Evolutionary conservation across 2,113 vertebrate species (phyloP).

Genomic region (Peucedramus taeniatus): DNA sequence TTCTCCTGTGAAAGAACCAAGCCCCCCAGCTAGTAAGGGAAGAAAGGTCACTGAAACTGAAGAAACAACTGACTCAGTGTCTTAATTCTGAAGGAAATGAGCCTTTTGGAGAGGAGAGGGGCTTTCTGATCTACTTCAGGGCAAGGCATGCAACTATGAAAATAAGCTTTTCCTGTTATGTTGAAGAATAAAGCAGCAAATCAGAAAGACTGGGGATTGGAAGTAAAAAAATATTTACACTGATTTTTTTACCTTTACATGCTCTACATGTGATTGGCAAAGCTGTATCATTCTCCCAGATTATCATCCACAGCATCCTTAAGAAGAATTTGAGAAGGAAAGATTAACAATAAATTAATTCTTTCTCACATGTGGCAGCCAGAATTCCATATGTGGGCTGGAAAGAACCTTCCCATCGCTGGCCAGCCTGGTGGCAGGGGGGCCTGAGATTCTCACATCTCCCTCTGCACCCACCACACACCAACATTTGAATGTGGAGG

Average conservation of each 20-base stretch:
- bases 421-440: neutral
- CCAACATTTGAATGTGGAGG: neutral
- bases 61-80: slow-evolving; percentile 45
- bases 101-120: slow-evolving; percentile 32
- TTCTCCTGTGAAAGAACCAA: slow-evolving; percentile 13
- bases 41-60: slow-evolving; percentile 28
- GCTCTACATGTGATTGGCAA: neutral
- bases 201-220: neutral
- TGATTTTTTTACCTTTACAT: neutral
- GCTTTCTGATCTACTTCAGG: slow-evolving; percentile 32
- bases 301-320: neutral
- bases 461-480: neutral
- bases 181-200: neutral
- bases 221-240: neutral
- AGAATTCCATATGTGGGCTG: neutral
- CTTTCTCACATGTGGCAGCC: neutral
- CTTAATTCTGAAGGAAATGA: slow-evolving; percentile 55
- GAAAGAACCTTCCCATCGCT: neutral
- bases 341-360: neutral
- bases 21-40: slow-evolving; percentile 1
- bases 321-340: neutral
- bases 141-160: slow-evolving; percentile 20
- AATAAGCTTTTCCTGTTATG: slow-evolving; percentile 19
- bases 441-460: neutral
- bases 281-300: neutral